These are phyloP conservation scores for Pseudorectes ferrugineus DNA, from an alignment of 2,113 vertebrate species.

Conservation along the genomic window DNA sequence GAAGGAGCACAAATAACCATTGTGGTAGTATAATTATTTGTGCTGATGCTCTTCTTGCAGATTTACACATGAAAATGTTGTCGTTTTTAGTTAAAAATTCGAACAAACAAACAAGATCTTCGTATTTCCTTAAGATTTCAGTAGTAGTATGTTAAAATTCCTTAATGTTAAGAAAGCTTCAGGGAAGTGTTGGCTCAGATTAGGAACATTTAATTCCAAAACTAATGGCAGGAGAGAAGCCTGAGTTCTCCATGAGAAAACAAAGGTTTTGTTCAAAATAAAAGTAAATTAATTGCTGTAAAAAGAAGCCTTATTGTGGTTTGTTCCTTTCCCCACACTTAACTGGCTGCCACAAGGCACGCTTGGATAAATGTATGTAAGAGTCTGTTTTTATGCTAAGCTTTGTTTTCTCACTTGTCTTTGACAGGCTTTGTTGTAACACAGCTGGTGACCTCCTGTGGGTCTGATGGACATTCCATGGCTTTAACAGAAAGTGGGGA, in stretches of 20 bases:
- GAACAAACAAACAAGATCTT: not conserved
- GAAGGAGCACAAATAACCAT: not conserved
- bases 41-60: not conserved
- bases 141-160: not conserved
- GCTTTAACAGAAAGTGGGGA: constrained; percentile 83
- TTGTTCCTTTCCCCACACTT: not conserved
- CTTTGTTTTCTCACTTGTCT: not conserved
- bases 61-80: not conserved
- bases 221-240: not conserved
- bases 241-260: not conserved
- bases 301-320: not conserved
- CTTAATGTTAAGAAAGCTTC: not conserved
- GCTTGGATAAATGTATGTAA: not conserved
- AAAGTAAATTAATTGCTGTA: not conserved
- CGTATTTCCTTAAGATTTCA: not conserved
- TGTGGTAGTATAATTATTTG: not conserved
- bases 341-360: not conserved
- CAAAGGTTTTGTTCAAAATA: not conserved
- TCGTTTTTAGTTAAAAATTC: not conserved
- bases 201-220: not conserved
- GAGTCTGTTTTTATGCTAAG: not conserved
- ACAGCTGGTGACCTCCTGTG: constrained; percentile 82
- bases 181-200: not conserved
- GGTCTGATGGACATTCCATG: constrained; percentile 84
- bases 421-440: constrained; percentile 81